Base-by-base conservation (phyloP, 1,140 invertebrate genomes). In the Drosophila rufa region DNA sequence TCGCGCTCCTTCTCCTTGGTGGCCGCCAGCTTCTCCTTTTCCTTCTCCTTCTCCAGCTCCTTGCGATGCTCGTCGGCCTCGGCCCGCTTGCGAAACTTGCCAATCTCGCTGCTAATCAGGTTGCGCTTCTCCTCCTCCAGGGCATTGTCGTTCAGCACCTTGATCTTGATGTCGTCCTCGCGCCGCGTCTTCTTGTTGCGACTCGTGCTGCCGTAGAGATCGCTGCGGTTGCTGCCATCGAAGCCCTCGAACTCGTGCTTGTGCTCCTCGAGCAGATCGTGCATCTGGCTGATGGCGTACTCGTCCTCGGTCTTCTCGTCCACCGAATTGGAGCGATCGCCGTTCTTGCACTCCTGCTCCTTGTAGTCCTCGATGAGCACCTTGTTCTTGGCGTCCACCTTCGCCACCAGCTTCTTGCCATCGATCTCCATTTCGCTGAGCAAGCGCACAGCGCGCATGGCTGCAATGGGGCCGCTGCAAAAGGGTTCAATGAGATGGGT, bases 321-420 rank as follows among this genome's bases (percentile, higher is more conserved):
- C 79, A 91, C 91, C 25, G 93, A 82, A 53, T 93, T 93, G 25
- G 64, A 74, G 7, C 73, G 75, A 43, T 91, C 47, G 40, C 83
- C 93, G 64, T 91, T 92, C 50, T 91, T 92, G 61, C 84, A 80
- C 82, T 95, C 95, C 80, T 95, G 94, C 57, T 94, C 93, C 95
- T 98, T 98, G 92, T 98, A 99, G 74, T 98, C 97, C 93, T 99
- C 98, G 75, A 99, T 94, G 51, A 98, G 95, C 56, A 97, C 96
- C 94, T 99, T 98, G 75, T 98, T 98, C 95, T 99, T 99, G 40
- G 98, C 97, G 94, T 99, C 99, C n/a, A 99, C 98, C 94, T 98
- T 98, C 1, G 98, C 98, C 33, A 99, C 96, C 68, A 99, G 94
- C 91, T 97, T 97, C 93, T 99, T 99, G 43, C 98, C 98, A 47